Evolutionary conservation across 2,888 invertebrate species (phyloP).

Genomic region (Melolontha melolontha): DNA sequence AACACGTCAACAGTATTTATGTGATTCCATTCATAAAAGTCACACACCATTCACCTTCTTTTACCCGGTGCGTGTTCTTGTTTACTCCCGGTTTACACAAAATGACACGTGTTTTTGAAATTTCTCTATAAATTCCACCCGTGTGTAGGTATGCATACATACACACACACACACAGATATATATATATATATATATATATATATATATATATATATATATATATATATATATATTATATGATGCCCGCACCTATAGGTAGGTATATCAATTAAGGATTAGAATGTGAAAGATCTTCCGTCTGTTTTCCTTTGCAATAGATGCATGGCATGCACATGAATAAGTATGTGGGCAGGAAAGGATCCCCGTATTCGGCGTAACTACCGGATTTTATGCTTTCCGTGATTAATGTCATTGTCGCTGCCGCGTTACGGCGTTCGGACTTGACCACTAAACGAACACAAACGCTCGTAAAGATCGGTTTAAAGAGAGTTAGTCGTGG

Average conservation of each 20-base stretch:
- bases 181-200: too few species aligned
- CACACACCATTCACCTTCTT: background rate
- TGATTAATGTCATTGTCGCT: slow-evolving; percentile 44
- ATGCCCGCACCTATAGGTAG: background rate
- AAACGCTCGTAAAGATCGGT: slow-evolving; percentile 40
- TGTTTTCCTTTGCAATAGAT: slow-evolving; percentile 1
- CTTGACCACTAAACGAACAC: slow-evolving; percentile 25
- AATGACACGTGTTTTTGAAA: slow-evolving; percentile 21
- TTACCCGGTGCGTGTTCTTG: background rate
- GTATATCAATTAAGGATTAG: slow-evolving; percentile 39
- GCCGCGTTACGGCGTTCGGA: slow-evolving; percentile 8
- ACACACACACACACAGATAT: too few species aligned
- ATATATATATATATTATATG: slow-evolving; percentile 1
- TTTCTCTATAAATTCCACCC: slow-evolving; percentile 17
- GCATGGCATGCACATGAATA: slow-evolving; percentile 9
- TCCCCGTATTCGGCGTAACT: slow-evolving; percentile 42
- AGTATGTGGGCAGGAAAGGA: slow-evolving; percentile 18
- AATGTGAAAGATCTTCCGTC: slow-evolving; percentile 21
- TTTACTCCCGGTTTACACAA: slow-evolving; percentile 17
- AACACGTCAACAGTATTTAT: background rate
- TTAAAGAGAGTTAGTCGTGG: slow-evolving; percentile 19
- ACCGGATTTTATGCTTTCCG: slow-evolving; percentile 42
- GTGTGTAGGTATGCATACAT: background rate
- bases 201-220: too few species aligned
- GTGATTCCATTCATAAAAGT: slow-evolving; percentile 28